Percentiles rank a stretch among this genome's conserved stretches.
Conservation (phyloP, 2,113 vertebrate genomes). For the Etia nguti region DNA sequence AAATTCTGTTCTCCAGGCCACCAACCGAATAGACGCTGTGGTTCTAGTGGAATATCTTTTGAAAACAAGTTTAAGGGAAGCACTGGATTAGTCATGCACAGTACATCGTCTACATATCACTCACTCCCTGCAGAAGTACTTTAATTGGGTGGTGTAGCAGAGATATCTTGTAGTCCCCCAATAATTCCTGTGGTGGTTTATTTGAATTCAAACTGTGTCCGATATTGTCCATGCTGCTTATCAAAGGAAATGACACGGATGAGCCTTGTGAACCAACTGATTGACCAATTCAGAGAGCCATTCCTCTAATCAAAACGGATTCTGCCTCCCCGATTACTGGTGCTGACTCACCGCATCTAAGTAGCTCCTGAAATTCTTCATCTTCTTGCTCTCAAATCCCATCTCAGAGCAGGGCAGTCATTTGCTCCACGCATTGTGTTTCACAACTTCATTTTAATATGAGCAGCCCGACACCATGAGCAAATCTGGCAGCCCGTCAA, state of each 20-base stretch:
- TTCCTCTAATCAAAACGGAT: not conserved
- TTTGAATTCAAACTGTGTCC: not conserved
- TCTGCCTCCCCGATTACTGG: not conserved
- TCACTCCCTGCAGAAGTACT: not conserved
- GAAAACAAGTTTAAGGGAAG: not conserved
- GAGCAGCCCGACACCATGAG: not conserved
- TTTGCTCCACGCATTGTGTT: not conserved
- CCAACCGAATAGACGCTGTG: not conserved
- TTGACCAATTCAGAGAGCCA: not conserved
- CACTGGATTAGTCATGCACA: not conserved
- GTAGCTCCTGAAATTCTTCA: not conserved
- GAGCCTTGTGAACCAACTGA: slow-evolving; percentile 7
- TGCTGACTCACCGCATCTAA: not conserved
- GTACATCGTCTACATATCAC: not conserved
- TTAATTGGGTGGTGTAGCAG: not conserved
- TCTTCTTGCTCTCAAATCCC: not conserved
- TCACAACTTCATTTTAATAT: not conserved
- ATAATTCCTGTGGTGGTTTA: not conserved
- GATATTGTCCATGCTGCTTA: not conserved
- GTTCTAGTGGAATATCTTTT: not conserved
- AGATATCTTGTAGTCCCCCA: not conserved
- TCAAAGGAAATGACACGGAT: not conserved
- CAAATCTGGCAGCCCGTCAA: not conserved
- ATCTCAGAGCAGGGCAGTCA: not conserved
- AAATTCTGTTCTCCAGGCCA: not conserved